Conservation (phyloP, 1,140 invertebrate species). For the Euura saliciscinereae region DNA sequence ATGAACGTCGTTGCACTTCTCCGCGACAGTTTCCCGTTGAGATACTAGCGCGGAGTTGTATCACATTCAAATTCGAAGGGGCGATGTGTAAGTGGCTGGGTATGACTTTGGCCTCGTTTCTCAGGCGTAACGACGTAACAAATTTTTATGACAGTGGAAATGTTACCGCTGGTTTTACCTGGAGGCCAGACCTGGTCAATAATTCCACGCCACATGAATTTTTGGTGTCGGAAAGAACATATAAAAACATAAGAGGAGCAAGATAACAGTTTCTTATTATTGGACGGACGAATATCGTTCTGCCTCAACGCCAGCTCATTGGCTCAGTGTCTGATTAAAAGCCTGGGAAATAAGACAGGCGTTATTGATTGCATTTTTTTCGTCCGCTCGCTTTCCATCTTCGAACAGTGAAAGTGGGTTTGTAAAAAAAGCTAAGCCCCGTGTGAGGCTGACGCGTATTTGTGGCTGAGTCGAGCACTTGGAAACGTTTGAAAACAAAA, state of each 20-base stretch:
- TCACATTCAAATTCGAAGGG: background rate
- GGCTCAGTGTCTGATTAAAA: too few relatives aligned
- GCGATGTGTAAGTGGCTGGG: background rate
- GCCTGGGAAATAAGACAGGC: background rate
- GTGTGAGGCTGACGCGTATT: background rate
- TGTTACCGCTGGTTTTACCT: background rate
- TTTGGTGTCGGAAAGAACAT: background rate
- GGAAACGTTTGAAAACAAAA: constrained; percentile 1
- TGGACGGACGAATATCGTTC: too few relatives aligned
- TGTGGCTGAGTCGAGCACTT: background rate
- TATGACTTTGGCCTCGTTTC: constrained; percentile 4
- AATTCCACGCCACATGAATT: background rate
- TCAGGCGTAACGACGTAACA: background rate
- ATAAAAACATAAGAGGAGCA: too few relatives aligned
- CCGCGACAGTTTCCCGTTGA: too few relatives aligned
- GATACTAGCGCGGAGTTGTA: background rate
- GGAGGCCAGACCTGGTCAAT: background rate
- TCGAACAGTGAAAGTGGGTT: background rate
- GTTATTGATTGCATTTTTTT: background rate
- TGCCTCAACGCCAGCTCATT: too few relatives aligned
- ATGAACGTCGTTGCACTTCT: too few relatives aligned
- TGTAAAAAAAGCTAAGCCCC: background rate
- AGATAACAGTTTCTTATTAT: too few relatives aligned
- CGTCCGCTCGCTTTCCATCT: background rate
- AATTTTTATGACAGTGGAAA: background rate